A percentile compares a stretch with the other conserved stretches of the same genome.
Evolutionary conservation across 2,113 vertebrate genomes (phyloP).

Genomic region (Actinemys pallida): DNA sequence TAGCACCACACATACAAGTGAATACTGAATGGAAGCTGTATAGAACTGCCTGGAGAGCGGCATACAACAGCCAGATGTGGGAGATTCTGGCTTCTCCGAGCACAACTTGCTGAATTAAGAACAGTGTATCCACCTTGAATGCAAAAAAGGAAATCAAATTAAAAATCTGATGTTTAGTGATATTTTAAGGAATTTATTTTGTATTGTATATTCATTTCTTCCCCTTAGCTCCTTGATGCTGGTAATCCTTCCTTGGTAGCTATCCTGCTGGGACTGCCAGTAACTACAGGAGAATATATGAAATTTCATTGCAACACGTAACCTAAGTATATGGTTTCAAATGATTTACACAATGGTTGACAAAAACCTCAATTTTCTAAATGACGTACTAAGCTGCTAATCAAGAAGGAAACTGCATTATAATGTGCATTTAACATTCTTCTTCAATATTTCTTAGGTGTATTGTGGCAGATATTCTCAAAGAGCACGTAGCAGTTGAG

Average conservation of each 20-base stretch:
- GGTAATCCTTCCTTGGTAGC: constrained; percentile 63
- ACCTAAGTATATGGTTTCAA: neutral
- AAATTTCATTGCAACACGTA: neutral
- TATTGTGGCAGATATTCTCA: neutral
- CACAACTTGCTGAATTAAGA: constrained; percentile 71
- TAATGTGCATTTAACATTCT: neutral
- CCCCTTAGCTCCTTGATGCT: constrained; percentile 62
- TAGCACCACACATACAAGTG: neutral
- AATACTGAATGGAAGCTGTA: constrained; percentile 63
- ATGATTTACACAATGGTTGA: neutral
- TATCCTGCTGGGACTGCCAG: constrained; percentile 42
- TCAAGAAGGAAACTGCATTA: neutral
- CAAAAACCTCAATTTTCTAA: neutral
- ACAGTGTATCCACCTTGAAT: constrained; percentile 16
- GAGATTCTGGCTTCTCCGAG: constrained; percentile 70
- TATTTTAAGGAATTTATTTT: constrained; percentile 70
- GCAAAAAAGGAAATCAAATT: constrained; percentile 48
- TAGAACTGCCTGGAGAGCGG: constrained; percentile 56
- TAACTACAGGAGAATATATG: constrained; percentile 29
- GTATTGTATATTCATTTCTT: constrained; percentile 57
- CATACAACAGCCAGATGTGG: constrained; percentile 57
- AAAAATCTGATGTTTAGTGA: constrained; percentile 7
- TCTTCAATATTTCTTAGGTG: neutral
- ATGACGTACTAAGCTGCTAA: neutral
- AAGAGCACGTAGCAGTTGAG: neutral